These are phyloP conservation scores for Lymantria monacha DNA, from an alignment of 2,888 invertebrate genomes.

Conservation along the genomic window DNA sequence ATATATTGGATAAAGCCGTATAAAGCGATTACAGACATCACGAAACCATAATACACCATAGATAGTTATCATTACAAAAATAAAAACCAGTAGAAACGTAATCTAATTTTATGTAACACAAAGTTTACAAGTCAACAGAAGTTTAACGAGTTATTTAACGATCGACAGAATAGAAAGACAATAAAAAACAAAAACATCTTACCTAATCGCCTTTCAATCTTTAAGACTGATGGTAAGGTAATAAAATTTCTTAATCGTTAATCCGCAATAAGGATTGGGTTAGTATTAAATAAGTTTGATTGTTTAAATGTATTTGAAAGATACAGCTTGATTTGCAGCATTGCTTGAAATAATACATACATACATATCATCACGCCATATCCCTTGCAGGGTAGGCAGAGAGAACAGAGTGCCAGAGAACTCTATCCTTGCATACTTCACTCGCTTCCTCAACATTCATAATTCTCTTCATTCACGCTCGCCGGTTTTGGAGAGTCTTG, in stretches of 20 bases:
- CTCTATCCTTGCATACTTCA: no score
- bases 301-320: neutral
- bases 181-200: conserved; percentile 14
- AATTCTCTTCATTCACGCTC: no score
- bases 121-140: conserved; percentile 9
- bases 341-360: no score
- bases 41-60: neutral
- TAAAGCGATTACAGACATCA: no score
- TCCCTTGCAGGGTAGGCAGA: no score
- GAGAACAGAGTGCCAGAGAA: no score
- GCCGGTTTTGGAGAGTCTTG: no score
- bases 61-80: no score
- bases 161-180: conserved; percentile 11
- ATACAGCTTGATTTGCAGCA: neutral
- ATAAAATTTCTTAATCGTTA: neutral
- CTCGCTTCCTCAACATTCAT: no score
- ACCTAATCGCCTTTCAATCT: conserved; percentile 19
- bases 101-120: conserved; percentile 10
- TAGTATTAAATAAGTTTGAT: neutral
- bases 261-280: neutral
- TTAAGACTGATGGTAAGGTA: neutral
- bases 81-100: neutral
- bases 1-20: no score
- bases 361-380: no score
- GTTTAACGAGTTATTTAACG: conserved; percentile 23